Conservation (phyloP, 2,888 invertebrate species). For the Osedax fenrisi region DNA sequence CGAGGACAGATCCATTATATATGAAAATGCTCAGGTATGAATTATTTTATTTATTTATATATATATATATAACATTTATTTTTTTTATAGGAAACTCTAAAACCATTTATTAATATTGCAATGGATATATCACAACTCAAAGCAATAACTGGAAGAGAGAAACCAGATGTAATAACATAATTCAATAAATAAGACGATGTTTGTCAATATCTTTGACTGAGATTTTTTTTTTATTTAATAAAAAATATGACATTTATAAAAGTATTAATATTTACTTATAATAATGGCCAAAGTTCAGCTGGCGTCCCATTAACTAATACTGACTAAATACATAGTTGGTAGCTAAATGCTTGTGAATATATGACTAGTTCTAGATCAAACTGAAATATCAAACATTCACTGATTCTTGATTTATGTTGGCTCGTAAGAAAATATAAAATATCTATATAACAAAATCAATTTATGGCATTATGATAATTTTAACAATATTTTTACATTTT, state of each 20-base stretch:
- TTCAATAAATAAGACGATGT: not conserved
- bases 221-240: not conserved
- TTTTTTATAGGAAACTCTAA: conserved; percentile 58
- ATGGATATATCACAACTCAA: conserved; percentile 69
- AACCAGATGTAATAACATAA: conserved; percentile 85
- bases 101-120: conserved; percentile 77
- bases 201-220: not conserved
- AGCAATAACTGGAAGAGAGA: conserved; percentile 72
- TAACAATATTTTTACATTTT: not conserved
- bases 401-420: not conserved
- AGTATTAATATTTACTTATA: not conserved
- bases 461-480: not conserved
- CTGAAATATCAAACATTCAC: not conserved
- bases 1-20: conserved; percentile 55
- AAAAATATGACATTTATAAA: not conserved
- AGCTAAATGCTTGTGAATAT: not conserved
- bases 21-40: conserved; percentile 51
- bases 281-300: not conserved
- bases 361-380: no score
- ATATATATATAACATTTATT: not conserved
- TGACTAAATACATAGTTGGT: not conserved
- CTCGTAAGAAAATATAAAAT: not conserved
- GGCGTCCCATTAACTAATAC: not conserved
- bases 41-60: not conserved
- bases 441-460: not conserved